Base-by-base conservation (phyloP, 2,113 vertebrate genomes). In the Dicaeum eximium region DNA sequence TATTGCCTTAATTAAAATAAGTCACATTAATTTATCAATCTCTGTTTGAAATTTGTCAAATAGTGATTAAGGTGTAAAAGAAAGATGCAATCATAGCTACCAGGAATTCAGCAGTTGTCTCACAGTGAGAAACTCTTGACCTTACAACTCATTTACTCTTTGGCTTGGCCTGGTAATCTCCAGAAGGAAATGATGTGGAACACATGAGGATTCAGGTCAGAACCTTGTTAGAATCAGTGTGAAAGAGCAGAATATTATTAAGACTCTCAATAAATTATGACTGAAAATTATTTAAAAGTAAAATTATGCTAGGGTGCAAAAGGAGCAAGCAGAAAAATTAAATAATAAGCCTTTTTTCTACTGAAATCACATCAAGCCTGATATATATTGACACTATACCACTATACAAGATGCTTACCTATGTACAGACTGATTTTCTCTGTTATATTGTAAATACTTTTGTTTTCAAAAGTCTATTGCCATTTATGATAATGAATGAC, bases 61-160 rank as follows among this genome's bases (percentile, higher is more conserved):
- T 96, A 87, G 80, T 93, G 90, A 95, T 98, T 97, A 97, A 96
- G 79, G 82, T 82, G 75, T 86, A 91, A 92, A 65, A 88, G 92
- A 84, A 95, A 96, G 85, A 92, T 88, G 90, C 85, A 97, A 83
- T 96, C 94, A 97, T 42, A 95, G 64, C 77, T 92, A 97, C 95
- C 84, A 96, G 86, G 88, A 97, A 94, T 97, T 97, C 77, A 96
- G 91, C 91, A 91, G 96, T 96, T 97, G 96, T 96, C 90, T 95
- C 92, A 92, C 96, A 91, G 93, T 88, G 18, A 97, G 96, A 93
- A 96, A 93, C 96, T 96, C 95, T 97, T 98, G 96, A 97, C 97
- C 97, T 97, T 97, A 96, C 92, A 96, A 97, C 91, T 97, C 95
- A 95, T 96, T 96, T 97, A 95, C 85, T 97, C 93, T 95, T 96